Base-by-base conservation (phyloP, 2,797 vertebrate species). In the Sebastes ruberrimus region DNA sequence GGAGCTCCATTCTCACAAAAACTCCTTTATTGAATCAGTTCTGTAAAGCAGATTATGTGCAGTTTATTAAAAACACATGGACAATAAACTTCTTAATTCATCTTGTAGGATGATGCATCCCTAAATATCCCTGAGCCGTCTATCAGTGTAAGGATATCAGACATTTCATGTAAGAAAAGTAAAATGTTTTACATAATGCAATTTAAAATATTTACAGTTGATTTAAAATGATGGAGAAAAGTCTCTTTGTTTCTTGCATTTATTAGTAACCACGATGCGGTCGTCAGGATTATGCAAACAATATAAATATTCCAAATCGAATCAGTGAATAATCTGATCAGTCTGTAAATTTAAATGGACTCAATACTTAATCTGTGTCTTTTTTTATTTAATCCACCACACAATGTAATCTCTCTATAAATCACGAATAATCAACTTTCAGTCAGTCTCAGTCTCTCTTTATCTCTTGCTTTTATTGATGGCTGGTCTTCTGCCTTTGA, bases 351-450 rank as follows among this genome's bases (percentile, higher is more conserved):
- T 72, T 53, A 72, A 61, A 20, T 61, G 33, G 65, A 79, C 72
- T 79, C 55, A 23, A 59, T 68, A 61, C 55, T 86, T n/a, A 65
- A 75, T 86, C 73, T 42, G 10, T 69, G 79, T 76, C 74, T 28
- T 64, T 70, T 52, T 76, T 73, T 66, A 85, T 85, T 82, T 38
- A 65, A 86, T 85, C 73, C 76, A 62, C 11, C 67, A 53, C 77
- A 71, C 65, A 23, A 7, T 57, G 18, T 70, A 65, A 78, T 85
- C 73, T 66, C 69, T 65, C 74, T 71, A 84, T 89, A 90, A 86
- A 89, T 89, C 81, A 89, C 7, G 30, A 82, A 81, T 83, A 80
- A 86, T 89, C 76, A 80, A 64, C 74, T 91, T 84, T 76, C 56
- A 20, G 57, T 46, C 56, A 2, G 56, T 30, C 71, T 74, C 35